A percentile compares a stretch with the other conserved stretches of the same genome.
Evolutionary conservation across 2,888 invertebrate species (phyloP).

Genomic region (Lasioglossum vierecki): DNA sequence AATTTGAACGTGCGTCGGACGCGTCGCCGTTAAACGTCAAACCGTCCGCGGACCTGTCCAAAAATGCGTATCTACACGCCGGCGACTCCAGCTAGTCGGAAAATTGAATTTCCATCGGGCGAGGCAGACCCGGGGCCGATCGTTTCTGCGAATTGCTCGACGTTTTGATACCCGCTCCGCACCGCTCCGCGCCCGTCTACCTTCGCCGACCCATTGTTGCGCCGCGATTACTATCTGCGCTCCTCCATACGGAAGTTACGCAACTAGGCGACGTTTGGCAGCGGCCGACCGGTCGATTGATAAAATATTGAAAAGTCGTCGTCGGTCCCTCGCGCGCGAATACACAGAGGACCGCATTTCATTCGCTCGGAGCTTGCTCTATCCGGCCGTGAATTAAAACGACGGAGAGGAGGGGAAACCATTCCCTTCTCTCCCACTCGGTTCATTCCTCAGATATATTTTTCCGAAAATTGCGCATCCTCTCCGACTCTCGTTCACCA

Average conservation of each 20-base stretch:
- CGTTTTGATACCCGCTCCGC: constrained; percentile 61
- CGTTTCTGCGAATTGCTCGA: constrained; percentile 64
- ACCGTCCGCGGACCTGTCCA: constrained; percentile 43
- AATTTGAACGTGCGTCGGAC: constrained; percentile 48
- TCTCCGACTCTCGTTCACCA: not conserved
- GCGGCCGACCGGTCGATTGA: constrained; percentile 26
- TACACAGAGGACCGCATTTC: not conserved
- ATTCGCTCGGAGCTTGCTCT: not conserved
- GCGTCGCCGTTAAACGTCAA: constrained; percentile 49
- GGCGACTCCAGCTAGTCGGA: constrained; percentile 53
- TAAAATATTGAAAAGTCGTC: constrained; percentile 24
- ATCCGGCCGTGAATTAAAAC: not conserved
- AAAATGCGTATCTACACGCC: constrained; percentile 48
- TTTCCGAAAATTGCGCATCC: not conserved
- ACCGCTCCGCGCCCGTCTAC: constrained; percentile 14
- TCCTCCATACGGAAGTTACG: constrained; percentile 35
- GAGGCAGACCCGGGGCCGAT: constrained; percentile 49
- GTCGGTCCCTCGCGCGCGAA: not conserved
- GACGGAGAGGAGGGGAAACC: not conserved
- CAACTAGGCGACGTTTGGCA: constrained; percentile 21
- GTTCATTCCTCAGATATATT: not conserved
- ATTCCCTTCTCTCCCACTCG: not conserved
- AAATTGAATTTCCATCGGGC: constrained; percentile 68
- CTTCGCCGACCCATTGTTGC: constrained; percentile 9
- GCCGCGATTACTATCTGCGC: constrained; percentile 31